Percentiles rank a stretch among this genome's conserved stretches.
Conservation (phyloP, 2,888 invertebrate species). For the Steinernema carpocapsae region DNA sequence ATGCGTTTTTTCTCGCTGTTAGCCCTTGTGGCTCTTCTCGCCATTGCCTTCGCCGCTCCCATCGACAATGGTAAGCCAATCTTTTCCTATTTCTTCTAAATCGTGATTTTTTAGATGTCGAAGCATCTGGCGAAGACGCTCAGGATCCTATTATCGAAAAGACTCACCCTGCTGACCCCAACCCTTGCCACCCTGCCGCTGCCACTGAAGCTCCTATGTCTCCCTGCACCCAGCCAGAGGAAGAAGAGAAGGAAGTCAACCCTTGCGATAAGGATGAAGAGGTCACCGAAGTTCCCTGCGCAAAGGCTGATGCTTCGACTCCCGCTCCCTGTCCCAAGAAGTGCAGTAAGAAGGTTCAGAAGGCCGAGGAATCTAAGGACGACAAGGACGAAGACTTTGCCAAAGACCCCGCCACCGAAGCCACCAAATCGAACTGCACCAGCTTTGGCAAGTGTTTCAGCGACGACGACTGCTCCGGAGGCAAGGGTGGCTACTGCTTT, state of each 20-base stretch:
- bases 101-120: not conserved
- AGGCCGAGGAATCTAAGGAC: not conserved
- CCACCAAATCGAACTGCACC: not conserved
- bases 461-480: constrained; percentile 21
- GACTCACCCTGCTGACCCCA: no score
- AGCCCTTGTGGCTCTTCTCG: not conserved
- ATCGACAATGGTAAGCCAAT: not conserved
- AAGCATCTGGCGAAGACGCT: constrained; percentile 7
- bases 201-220: constrained; percentile 1
- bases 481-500: constrained; percentile 1
- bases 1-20: constrained; percentile 4
- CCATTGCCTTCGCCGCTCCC: constrained; percentile 1
- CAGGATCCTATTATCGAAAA: not conserved
- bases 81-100: not conserved
- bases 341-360: not conserved
- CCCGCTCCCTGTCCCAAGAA: not conserved
- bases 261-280: not conserved
- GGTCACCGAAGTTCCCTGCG: not conserved
- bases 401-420: not conserved
- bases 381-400: not conserved
- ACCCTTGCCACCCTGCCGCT: not conserved
- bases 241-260: not conserved
- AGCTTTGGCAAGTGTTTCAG: constrained; percentile 9
- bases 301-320: not conserved
- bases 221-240: not conserved